phyloP scores from a whole-genome alignment of 2,888 invertebrate species.

The Diarsia brunnea region DNA sequence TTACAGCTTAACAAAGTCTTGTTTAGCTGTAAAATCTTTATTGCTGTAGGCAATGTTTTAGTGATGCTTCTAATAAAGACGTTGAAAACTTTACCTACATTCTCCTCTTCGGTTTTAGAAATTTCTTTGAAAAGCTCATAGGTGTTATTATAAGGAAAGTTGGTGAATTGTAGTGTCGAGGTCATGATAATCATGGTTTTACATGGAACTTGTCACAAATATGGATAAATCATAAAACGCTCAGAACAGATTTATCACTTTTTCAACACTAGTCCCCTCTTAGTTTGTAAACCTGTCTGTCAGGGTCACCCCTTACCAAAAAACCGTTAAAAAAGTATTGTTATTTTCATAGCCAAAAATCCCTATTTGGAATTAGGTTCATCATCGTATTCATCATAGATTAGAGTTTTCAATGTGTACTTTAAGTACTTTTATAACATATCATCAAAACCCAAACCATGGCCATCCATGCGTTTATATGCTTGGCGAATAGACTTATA shows the following conservation, averaged over 20 bases:
- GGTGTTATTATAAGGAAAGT: slow-evolving; percentile 4
- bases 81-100: not conserved
- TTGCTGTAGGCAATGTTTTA: not conserved
- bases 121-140: not conserved
- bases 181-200: slow-evolving; percentile 9
- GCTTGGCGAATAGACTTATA: not conserved
- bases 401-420: not conserved
- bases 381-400: not conserved
- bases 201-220: slow-evolving; percentile 49
- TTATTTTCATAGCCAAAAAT: not conserved
- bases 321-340: not conserved
- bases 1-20: too few relatives aligned
- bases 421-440: not conserved
- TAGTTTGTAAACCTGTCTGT: slow-evolving; percentile 43
- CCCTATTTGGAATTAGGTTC: not conserved
- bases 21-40: not conserved
- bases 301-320: slow-evolving; percentile 37
- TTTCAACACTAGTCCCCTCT: slow-evolving; percentile 44
- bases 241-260: slow-evolving; percentile 61
- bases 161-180: slow-evolving; percentile 8
- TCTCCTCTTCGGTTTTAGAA: not conserved
- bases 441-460: not conserved
- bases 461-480: not conserved
- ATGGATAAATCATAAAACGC: slow-evolving; percentile 60
- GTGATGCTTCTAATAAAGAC: not conserved